These are phyloP conservation scores for Pyralis farinalis DNA, from an alignment of 2,888 invertebrate species.

Conservation along the genomic window DNA sequence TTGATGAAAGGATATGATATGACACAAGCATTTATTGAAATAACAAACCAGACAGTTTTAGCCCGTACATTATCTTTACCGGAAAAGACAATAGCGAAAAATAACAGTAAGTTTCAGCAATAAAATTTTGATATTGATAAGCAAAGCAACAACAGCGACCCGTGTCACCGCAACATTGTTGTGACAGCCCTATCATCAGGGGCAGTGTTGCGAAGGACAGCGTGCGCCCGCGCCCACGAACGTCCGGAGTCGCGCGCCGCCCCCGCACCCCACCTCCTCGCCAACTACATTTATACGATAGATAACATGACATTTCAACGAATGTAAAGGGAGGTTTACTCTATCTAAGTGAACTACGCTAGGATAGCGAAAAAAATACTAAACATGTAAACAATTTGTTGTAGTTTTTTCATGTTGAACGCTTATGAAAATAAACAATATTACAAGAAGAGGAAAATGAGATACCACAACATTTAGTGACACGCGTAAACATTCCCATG, in stretches of 20 bases:
- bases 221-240: conserved; percentile 65
- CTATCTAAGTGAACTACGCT: too few species aligned
- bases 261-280: conserved; percentile 23
- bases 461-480: too few species aligned
- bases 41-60: neutral
- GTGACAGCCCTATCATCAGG: conserved; percentile 51
- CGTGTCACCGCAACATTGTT: conserved; percentile 39
- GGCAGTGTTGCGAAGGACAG: conserved; percentile 67
- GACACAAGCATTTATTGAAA: too few species aligned
- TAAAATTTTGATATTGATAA: conserved; percentile 8
- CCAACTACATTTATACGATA: conserved; percentile 5
- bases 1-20: too few species aligned
- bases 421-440: too few species aligned
- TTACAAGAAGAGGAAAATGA: neutral
- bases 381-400: neutral
- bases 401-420: neutral
- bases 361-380: too few species aligned
- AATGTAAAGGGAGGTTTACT: too few species aligned
- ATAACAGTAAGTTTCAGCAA: neutral
- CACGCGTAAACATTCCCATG: too few species aligned
- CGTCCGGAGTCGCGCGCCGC: conserved; percentile 37
- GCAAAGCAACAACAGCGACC: conserved; percentile 19
- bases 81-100: neutral
- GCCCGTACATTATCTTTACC: neutral
- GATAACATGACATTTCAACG: conserved; percentile 2